These are phyloP conservation scores for Synergus laeviventris DNA, from an alignment of 2,888 invertebrate genomes.

Conservation along the genomic window DNA sequence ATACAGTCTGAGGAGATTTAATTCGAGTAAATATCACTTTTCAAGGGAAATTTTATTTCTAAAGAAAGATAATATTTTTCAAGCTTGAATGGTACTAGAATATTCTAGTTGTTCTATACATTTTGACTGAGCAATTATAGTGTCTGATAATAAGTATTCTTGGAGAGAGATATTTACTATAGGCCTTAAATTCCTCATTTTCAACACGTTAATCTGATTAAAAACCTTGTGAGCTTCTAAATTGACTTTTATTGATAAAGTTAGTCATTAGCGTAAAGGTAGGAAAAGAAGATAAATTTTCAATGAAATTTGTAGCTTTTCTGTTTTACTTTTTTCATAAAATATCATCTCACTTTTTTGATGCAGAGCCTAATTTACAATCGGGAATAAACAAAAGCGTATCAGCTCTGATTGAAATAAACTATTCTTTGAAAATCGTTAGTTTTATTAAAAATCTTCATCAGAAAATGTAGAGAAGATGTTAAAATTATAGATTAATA, in stretches of 20 bases:
- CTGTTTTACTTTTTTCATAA: neutral
- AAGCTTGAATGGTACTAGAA: neutral
- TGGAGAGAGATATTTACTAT: conserved; percentile 15
- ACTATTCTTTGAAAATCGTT: neutral
- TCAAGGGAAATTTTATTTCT: neutral
- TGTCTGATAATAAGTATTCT: neutral
- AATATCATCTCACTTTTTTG: neutral
- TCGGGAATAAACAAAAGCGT: neutral
- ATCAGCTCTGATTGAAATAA: neutral
- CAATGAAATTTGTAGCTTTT: neutral
- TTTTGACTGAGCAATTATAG: neutral
- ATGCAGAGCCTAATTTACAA: neutral
- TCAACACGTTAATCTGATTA: neutral
- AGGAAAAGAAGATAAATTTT: neutral
- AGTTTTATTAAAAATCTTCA: neutral
- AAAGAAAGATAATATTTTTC: conserved; percentile 24
- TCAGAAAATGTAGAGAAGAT: neutral
- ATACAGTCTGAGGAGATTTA: neutral
- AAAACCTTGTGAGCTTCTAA: conserved; percentile 25
- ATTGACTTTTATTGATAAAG: conserved; percentile 15
- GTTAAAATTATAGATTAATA: neutral
- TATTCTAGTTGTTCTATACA: conserved; percentile 11
- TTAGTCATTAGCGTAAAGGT: conserved; percentile 5
- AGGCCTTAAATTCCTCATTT: conserved; percentile 5
- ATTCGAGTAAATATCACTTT: conserved; percentile 23